Conservation (phyloP, 2,797 vertebrate genomes). For the Argyrosomus regius region DNA sequence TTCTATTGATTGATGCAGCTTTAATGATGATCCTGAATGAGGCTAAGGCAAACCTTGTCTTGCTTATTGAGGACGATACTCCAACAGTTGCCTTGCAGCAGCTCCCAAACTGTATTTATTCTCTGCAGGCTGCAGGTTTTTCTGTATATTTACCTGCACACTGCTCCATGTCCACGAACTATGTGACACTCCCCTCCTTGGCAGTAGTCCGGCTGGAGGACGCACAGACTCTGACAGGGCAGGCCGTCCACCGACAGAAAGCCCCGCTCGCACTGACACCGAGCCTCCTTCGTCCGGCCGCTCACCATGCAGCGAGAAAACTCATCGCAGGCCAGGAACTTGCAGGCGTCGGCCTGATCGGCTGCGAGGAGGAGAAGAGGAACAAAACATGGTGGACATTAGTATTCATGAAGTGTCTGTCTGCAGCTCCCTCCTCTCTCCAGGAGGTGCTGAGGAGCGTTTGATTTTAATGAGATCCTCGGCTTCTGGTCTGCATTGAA, state of each 20-base stretch:
- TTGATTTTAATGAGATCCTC: conserved; percentile 69
- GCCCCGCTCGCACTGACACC: conserved; percentile 87
- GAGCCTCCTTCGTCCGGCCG: conserved; percentile 83
- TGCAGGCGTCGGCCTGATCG: conserved; percentile 91
- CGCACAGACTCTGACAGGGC: conserved; percentile 88
- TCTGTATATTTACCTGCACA: conserved; percentile 88
- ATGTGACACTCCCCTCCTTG: conserved; percentile 83
- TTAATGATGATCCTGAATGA: background rate
- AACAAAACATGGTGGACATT: background rate
- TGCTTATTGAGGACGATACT: background rate
- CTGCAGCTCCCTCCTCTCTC: conserved; percentile 18
- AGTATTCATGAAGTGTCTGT: conserved; percentile 40
- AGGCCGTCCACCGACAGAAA: conserved; percentile 78
- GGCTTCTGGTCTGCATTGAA: conserved; percentile 48
- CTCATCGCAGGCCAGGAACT: conserved; percentile 90
- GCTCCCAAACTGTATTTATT: background rate
- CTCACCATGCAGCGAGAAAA: conserved; percentile 87
- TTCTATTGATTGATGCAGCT: no score
- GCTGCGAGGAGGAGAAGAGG: conserved; percentile 78
- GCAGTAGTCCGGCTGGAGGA: conserved; percentile 82
- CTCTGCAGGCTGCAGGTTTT: background rate
- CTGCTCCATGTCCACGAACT: conserved; percentile 83
- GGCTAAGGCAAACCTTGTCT: background rate
- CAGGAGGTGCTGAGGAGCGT: conserved; percentile 34
- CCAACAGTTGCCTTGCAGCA: background rate